A percentile compares a stretch with the other conserved stretches of the same genome.
These are phyloP conservation scores for Speoplatyrhinus poulsoni DNA, from an alignment of 2,113 vertebrate species.

Conservation along the genomic window DNA sequence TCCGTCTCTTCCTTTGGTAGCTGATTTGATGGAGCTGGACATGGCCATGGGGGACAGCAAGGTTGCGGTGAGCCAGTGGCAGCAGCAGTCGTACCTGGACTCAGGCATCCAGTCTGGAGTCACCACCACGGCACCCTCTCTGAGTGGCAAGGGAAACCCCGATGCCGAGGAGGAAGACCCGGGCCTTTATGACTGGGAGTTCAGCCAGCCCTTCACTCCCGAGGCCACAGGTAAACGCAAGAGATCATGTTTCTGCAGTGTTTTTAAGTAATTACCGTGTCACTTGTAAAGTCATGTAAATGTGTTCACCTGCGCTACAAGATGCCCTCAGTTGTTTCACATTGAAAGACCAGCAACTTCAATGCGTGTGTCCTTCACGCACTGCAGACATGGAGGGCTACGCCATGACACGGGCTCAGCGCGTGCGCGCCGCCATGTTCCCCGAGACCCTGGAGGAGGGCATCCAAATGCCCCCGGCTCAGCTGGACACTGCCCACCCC, in stretches of 20 bases:
- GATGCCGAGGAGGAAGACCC: constrained; percentile 96
- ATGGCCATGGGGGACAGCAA: constrained; percentile 99
- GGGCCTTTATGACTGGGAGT: constrained; percentile 95
- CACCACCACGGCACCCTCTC: constrained; percentile 94
- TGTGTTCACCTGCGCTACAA: background rate
- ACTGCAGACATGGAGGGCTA: constrained; percentile 92
- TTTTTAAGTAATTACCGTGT: too few relatives aligned
- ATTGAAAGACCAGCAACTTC: background rate
- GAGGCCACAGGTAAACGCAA: constrained; percentile 86
- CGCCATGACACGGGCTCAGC: constrained; percentile 97
- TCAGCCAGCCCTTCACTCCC: constrained; percentile 93
- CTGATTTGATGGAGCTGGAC: constrained; percentile 98
- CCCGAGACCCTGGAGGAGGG: constrained; percentile 97
- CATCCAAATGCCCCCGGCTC: constrained; percentile 93
- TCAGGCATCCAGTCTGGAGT: constrained; percentile 99
- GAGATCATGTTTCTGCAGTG: background rate
- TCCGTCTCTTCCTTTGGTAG: constrained; percentile 58
- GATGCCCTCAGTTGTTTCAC: background rate
- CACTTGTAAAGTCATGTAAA: background rate
- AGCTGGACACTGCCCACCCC: constrained; percentile 93
- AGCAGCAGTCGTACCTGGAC: constrained; percentile 97
- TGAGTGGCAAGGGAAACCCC: constrained; percentile 96
- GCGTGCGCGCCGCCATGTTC: constrained; percentile 98
- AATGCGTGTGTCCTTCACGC: background rate
- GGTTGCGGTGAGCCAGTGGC: constrained; percentile 96